A percentile compares a stretch with the other conserved stretches of the same genome.
Conservation (phyloP, 2,888 invertebrate species). For the Metacarcinus magister region DNA sequence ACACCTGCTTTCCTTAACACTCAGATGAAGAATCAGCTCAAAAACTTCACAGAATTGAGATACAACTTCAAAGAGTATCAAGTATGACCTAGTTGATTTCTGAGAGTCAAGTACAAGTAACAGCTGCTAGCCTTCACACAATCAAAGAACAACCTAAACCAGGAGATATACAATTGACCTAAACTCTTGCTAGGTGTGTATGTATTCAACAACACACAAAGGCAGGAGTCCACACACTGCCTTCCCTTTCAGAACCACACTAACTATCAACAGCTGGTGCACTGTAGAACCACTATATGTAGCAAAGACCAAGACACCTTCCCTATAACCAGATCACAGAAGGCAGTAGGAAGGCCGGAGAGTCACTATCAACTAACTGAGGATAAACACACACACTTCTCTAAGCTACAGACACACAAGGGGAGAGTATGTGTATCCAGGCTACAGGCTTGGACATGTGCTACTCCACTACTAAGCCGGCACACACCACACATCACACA, state of each 20-base stretch:
- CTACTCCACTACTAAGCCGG: background rate
- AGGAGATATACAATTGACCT: no score
- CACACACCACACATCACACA: background rate
- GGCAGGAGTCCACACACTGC: background rate
- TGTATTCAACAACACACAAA: background rate
- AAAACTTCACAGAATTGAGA: background rate
- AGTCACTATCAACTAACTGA: background rate
- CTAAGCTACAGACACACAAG: background rate
- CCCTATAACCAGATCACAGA: background rate
- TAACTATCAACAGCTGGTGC: background rate
- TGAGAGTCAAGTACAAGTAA: no score
- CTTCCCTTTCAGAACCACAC: background rate
- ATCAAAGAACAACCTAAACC: no score
- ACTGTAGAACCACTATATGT: background rate
- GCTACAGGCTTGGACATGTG: background rate
- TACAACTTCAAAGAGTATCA: background rate
- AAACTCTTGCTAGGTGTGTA: no score
- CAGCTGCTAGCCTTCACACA: no score
- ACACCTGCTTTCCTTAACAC: background rate
- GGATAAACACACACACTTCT: background rate
- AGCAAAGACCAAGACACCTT: background rate
- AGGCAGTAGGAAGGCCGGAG: background rate
- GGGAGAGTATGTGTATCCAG: background rate
- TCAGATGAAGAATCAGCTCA: background rate
- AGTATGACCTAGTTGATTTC: no score